phyloP scores from a whole-genome alignment of 2,888 invertebrate species.

The Caenorhabditis japonica region DNA sequence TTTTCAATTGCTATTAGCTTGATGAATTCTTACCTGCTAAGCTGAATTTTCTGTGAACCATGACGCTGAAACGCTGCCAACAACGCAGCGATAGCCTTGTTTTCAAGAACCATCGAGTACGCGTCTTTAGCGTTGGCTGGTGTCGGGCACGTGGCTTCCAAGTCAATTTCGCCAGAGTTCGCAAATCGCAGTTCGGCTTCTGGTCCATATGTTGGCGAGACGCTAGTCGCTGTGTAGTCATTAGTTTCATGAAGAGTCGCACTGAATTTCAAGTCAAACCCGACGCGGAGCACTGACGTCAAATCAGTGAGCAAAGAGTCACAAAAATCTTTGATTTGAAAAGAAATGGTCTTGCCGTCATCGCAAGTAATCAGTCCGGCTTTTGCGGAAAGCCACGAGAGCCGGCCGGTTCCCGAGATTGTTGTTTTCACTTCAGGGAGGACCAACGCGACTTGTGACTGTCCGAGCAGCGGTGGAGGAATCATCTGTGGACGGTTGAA shows the following conservation, averaged over 20 bases:
- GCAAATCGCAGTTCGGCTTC: constrained; percentile 63
- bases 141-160: constrained; percentile 56
- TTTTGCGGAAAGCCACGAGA: constrained; percentile 71
- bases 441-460: too few relatives aligned
- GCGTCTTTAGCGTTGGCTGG: constrained; percentile 58
- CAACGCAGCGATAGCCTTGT: constrained; percentile 69
- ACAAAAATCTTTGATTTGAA: constrained; percentile 77
- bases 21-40: constrained; percentile 70
- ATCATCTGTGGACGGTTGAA: too few relatives aligned
- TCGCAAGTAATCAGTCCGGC: constrained; percentile 74
- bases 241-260: constrained; percentile 61
- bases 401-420: neutral
- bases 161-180: constrained; percentile 57
- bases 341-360: constrained; percentile 71
- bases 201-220: constrained; percentile 69
- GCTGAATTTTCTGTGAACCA: constrained; percentile 66
- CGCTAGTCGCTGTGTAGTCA: constrained; percentile 74
- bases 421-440: too few relatives aligned
- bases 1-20: too few relatives aligned
- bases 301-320: constrained; percentile 75
- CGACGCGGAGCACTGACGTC: constrained; percentile 73
- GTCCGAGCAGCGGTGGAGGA: too few relatives aligned
- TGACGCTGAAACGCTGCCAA: constrained; percentile 72
- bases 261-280: constrained; percentile 73
- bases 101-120: constrained; percentile 57